A percentile compares a stretch with the other conserved stretches of the same genome.
These are phyloP conservation scores for Pedetes capensis DNA, from an alignment of 2,113 vertebrate species.

Conservation along the genomic window DNA sequence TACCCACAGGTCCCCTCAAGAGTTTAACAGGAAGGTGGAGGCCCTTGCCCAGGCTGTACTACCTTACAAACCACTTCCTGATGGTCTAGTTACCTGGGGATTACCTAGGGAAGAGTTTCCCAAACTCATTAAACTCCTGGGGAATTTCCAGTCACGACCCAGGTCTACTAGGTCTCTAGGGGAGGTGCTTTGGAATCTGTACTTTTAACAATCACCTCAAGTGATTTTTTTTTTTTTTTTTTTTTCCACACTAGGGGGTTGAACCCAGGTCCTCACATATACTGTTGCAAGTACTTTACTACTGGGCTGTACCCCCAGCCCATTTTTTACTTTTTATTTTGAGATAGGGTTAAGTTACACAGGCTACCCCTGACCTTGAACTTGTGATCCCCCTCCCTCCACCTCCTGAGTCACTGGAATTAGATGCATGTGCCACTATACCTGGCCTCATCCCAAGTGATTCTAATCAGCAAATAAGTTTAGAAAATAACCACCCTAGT, in stretches of 20 bases:
- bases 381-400: too few relatives aligned
- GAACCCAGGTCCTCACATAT: too few relatives aligned
- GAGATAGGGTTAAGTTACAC: too few relatives aligned
- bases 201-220: background rate
- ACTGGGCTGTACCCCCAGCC: too few relatives aligned
- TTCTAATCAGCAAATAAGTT: constrained; percentile 21
- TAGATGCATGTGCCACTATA: too few relatives aligned
- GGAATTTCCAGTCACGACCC: background rate
- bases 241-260: too few relatives aligned
- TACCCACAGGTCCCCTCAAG: background rate
- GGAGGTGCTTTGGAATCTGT: background rate
- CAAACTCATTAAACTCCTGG: background rate
- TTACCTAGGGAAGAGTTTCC: background rate
- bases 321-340: too few relatives aligned
- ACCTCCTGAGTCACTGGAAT: too few relatives aligned
- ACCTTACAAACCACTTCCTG: background rate
- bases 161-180: background rate
- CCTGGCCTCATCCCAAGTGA: background rate
- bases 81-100: background rate
- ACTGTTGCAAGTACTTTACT: too few relatives aligned
- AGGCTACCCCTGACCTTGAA: too few relatives aligned
- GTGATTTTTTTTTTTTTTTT: too few relatives aligned
- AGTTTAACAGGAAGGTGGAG: background rate
- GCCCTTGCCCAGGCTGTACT: background rate
- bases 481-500: background rate